Base-by-base conservation (phyloP, 2,797 vertebrate species). In the Knipowitschia caucasica region DNA sequence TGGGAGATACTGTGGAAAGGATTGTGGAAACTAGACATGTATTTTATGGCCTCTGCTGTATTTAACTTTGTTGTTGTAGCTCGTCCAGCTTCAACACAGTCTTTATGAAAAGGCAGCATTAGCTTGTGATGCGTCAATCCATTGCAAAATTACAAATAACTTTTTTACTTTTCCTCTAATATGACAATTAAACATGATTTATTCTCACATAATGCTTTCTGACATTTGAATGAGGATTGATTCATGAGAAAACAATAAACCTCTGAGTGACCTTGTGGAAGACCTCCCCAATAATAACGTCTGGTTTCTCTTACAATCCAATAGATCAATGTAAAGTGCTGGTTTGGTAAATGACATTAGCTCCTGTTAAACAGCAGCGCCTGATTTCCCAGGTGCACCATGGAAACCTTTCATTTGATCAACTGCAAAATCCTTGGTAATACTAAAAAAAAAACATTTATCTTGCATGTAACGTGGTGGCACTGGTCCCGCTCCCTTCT, bases 341-440 rank as follows among this genome's bases (percentile, higher is more conserved):
- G 27, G 49, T 53, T 17, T 39, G 44, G 53, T 36, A 51, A 69
- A 69, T 73, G 53, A 56, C 26, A 66, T 61, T 62, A 58, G 47
- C 61, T 59, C 55, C 50, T 59, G 67, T 53, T 73, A 53, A 66
- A 71, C 23, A 56, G 56, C 36, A 56, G 58, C 18, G 0, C 51
- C 71, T 68, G 49, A 77, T 80, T 77, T 75, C 60, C 69, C 59
- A 55, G 53, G 54, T 54, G 67, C 42, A 26, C 35, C 47, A 54
- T 65, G 45, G 12, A 31, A 31, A 24, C 7, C 1, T 59, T 30
- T 46, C 25, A 46, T 46, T 18, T 30, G 26, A 30, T 33, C 1
- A 27, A 46, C 23, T 23, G 15, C 17, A 33, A 6, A 29, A 25
- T 25, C 25, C 49, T n/a, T n/a, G n/a, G n/a, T n/a, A n/a, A n/a